Conservation (phyloP, 1,140 invertebrate genomes). For the Ostrea denselamellosa region DNA sequence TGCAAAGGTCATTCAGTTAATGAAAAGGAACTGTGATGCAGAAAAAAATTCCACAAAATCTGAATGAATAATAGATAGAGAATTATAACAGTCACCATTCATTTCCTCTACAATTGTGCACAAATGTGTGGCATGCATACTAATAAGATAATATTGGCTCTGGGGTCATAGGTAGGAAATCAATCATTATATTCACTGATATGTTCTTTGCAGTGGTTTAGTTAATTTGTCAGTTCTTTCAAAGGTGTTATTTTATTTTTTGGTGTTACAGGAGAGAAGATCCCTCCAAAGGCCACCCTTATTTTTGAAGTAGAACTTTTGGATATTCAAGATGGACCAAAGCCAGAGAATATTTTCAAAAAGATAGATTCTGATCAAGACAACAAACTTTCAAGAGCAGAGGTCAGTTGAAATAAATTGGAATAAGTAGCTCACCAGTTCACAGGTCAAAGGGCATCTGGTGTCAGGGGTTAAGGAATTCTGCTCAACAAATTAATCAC, state of each 20-base stretch:
- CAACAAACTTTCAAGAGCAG: constrained; percentile 93
- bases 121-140: not conserved
- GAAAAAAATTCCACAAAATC: too few species aligned
- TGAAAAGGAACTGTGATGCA: too few species aligned
- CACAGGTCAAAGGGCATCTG: not conserved
- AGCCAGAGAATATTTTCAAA: constrained; percentile 96
- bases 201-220: not conserved
- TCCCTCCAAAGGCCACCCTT: constrained; percentile 86
- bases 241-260: constrained; percentile 46
- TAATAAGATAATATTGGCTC: not conserved
- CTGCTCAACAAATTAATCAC: not conserved
- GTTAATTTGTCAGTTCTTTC: not conserved
- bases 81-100: not conserved
- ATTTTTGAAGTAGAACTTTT: constrained; percentile 95
- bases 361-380: constrained; percentile 95
- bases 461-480: not conserved
- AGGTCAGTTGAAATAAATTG: constrained; percentile 82
- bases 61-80: not conserved
- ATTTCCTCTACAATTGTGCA: not conserved
- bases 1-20: too few species aligned
- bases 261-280: constrained; percentile 87
- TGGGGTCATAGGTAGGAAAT: not conserved
- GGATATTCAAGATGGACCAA: constrained; percentile 91
- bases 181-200: not conserved
- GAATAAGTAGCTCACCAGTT: not conserved